A percentile compares a stretch with the other conserved stretches of the same genome.
Evolutionary conservation across 2,888 invertebrate species (phyloP).

Genomic region (Orthosia cruda): DNA sequence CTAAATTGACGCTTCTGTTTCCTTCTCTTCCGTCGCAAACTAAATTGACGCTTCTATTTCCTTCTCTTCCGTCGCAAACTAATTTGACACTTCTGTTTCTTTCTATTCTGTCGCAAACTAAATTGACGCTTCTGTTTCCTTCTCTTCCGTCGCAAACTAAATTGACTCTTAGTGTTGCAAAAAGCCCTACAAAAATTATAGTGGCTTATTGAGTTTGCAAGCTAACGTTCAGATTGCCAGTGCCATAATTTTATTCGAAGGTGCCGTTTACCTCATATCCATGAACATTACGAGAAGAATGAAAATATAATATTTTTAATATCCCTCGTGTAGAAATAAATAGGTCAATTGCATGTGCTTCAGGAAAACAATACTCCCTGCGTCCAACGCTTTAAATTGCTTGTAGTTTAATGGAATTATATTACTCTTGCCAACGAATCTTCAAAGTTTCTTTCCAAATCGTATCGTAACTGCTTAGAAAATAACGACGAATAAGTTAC

Average conservation of each 20-base stretch:
- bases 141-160: background rate
- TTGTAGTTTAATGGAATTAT: background rate
- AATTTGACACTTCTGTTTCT: background rate
- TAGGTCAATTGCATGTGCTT: background rate
- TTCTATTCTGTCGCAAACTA: background rate
- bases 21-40: background rate
- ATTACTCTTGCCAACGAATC: background rate
- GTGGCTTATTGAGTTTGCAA: constrained; percentile 4
- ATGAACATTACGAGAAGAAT: constrained; percentile 19
- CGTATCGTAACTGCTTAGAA: background rate
- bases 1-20: background rate
- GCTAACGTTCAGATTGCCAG: constrained; percentile 17
- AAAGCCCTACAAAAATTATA: constrained; percentile 14
- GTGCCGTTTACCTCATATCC: background rate
- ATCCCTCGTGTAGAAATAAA: constrained; percentile 11
- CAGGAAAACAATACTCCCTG: background rate
- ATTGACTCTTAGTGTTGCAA: constrained; percentile 7
- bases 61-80: background rate
- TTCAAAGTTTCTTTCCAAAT: background rate
- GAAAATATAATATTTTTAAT: constrained; percentile 13
- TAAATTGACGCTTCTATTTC: constrained; percentile 7
- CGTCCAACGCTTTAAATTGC: background rate
- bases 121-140: background rate
- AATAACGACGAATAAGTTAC: background rate
- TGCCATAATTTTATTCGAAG: constrained; percentile 19